phyloP scores from a whole-genome alignment of 2,113 vertebrate species.

The Siniperca knerii region DNA sequence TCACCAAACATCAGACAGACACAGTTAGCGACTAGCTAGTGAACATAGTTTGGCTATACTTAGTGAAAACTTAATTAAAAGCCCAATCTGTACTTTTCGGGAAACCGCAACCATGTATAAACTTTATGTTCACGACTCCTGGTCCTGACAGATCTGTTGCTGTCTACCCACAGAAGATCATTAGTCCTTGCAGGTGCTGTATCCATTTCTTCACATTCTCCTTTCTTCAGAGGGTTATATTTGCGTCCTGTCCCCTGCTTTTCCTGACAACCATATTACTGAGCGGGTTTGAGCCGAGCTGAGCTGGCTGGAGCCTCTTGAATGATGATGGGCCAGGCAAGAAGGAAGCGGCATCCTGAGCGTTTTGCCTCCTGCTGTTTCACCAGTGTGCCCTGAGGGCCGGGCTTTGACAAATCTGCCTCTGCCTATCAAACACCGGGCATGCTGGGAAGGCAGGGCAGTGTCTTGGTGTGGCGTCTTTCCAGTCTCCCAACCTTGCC shows the following conservation, averaged over 20 bases:
- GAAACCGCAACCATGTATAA: background rate
- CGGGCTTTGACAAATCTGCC: constrained; percentile 33
- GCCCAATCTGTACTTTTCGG: background rate
- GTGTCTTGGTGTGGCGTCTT: constrained; percentile 56
- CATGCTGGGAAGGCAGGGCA: constrained; percentile 68
- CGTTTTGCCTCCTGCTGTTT: constrained; percentile 78
- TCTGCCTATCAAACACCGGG: constrained; percentile 43
- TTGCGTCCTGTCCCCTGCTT: constrained; percentile 58
- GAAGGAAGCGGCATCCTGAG: constrained; percentile 88
- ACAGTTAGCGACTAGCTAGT: background rate
- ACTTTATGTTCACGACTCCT: background rate
- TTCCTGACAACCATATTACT: constrained; percentile 68
- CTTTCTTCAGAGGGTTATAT: background rate
- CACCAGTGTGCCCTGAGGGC: constrained; percentile 66
- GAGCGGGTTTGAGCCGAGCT: constrained; percentile 50
- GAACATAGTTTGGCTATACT: background rate
- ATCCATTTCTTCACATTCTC: background rate
- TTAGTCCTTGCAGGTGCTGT: background rate
- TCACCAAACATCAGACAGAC: background rate
- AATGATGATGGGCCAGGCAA: constrained; percentile 61
- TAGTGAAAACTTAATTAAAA: constrained; percentile 2
- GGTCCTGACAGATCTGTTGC: background rate
- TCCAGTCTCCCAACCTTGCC: constrained; percentile 54
- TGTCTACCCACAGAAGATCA: background rate
- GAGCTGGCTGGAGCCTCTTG: constrained; percentile 37